Base-by-base conservation (phyloP, 2,797 vertebrate species). In the Esox lucius region DNA sequence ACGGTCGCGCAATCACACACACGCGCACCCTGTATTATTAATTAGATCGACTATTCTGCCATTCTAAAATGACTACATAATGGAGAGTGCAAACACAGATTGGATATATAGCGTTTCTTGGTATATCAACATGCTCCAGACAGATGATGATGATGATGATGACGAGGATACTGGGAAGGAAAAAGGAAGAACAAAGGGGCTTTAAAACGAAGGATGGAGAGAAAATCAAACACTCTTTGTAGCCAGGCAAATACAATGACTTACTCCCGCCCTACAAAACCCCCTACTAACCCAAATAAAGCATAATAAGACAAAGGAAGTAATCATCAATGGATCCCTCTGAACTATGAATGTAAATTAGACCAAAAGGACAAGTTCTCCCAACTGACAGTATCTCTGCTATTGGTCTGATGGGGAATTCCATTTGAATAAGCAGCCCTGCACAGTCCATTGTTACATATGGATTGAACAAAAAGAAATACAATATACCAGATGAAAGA, bases 21-120 rank as follows among this genome's bases (percentile, higher is more conserved):
- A 16, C 90, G 88, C 90, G 86, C 91, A 86, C 87, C 93, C 90
- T 96, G 94, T 95, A 96, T 97, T 97, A 97, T 96, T 97, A 95
- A 97, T 97, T 94, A 95, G 94, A 91, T 93, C 91, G 93, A 89
- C 90, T 93, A 94, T 94, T 88, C 91, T 93, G 90, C 91, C 93
- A 93, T 90, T 88, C 84, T 93, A 95, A 95, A 92, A 89, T 70
- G 94, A 93, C 94, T 94, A 93, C 94, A 96, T 95, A 95, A 95
- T 94, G 92, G 91, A 94, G 94, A 95, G 95, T 93, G 94, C 94
- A 96, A 95, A 95, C 93, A 93, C 91, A 89, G 92, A 89, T 94
- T 92, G 93, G 94, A 95, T 96, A 94, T 94, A 94, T 90, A 92
- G 93, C 89, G 83, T 92, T 93, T 91, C 90, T 91, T 93, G 92